Base-by-base conservation (phyloP, 1,140 invertebrate species). In the Asbolus verrucosus region DNA sequence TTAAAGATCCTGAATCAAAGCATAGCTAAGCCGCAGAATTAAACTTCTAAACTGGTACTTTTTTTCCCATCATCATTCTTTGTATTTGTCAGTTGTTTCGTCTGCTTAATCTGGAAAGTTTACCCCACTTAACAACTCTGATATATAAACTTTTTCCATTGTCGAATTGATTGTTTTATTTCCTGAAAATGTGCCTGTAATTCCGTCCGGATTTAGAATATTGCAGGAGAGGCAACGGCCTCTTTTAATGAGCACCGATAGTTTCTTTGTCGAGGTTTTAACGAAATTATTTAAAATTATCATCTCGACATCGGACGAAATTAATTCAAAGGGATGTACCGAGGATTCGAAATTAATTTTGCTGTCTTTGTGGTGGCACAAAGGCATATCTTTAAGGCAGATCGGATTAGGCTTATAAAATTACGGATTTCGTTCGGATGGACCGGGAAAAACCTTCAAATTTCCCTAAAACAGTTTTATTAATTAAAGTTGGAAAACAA, bases 81-180 rank as follows among this genome's bases (percentile, higher is more conserved):
- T 71, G 65, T 67, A 19, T 70, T 70, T 70, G 69, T 70, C 62
- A 30, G 46, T 70, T 54, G 61, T 65, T 69, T 65, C 68, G 41
- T 33, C 38, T 46, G 41, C 11, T 1, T 69, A 63, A 63, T 63
- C 67, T 43, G 6, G n/a, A 63, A 60, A 65, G n/a, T 70, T 70
- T 54, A 65, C 30, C 41, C 50, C 30, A 65, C 39, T 70, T 54
- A 33, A 6, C 46, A 61, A 70, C 15, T 19, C 43, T 19, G 33
- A 36, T 36, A 24, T 9, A 24, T 46, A 46, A 46, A 46, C 30
- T 62, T 62, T 62, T 36, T 50, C 43, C 43, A 50, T 50, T 21
- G 19, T 54, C 14, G 21, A 14, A 33, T 39, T 62, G 59, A 14
- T 62, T 38, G 43, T 46, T 46, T 46, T 46, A 46, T 46, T 46